Evolutionary conservation across 2,888 invertebrate genomes (phyloP).

Genomic region (Lochmaea capreae): DNA sequence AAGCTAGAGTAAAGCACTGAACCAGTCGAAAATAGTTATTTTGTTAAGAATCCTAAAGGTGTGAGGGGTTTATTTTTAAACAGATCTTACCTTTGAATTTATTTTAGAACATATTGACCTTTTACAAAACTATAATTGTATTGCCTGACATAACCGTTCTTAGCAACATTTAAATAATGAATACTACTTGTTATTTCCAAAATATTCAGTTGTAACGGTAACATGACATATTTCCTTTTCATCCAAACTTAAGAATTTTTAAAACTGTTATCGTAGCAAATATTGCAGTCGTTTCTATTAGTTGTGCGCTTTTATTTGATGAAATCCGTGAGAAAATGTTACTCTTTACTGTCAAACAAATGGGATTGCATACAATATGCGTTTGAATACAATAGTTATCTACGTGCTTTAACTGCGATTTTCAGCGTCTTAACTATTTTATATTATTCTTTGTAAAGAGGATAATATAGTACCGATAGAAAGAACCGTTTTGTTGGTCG

Average conservation of each 20-base stretch:
- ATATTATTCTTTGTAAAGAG: background rate
- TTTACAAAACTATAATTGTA: no score
- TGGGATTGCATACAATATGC: background rate
- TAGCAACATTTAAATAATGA: no score
- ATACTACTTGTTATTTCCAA: no score
- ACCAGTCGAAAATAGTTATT: no score
- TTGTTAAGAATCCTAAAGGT: no score
- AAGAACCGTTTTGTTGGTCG: background rate
- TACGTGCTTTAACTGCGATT: background rate
- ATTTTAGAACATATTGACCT: no score
- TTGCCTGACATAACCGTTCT: no score
- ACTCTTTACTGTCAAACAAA: background rate
- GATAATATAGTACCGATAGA: background rate
- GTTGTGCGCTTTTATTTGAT: background rate
- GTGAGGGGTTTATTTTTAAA: no score
- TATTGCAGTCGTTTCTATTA: background rate
- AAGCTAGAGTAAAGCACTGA: no score
- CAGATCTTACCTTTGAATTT: no score
- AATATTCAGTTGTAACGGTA: no score
- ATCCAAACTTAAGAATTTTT: background rate
- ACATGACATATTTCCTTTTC: no score
- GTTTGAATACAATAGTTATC: background rate
- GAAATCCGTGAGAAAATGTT: background rate
- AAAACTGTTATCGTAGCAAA: background rate
- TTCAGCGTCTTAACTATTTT: background rate